Percentiles rank a stretch among this genome's conserved stretches.
phyloP scores from a whole-genome alignment of 2,797 vertebrate species.

The Syndactyla subalaris region DNA sequence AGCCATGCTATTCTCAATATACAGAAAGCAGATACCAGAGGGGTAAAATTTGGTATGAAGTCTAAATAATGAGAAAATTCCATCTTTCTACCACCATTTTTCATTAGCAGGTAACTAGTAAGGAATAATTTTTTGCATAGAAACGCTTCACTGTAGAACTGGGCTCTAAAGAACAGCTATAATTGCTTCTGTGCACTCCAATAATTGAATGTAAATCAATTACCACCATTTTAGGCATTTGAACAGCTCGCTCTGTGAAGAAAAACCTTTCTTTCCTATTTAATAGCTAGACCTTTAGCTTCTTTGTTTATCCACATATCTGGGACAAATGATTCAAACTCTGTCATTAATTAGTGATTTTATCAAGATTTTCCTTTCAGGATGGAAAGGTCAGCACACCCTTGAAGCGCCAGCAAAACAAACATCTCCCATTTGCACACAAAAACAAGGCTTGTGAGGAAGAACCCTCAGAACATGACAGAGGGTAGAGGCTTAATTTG shows the following conservation, averaged over 20 bases:
- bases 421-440: conserved; percentile 3
- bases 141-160: background rate
- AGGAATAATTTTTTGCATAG: conserved; percentile 1
- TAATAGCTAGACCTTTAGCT: conserved; percentile 60
- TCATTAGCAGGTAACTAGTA: background rate
- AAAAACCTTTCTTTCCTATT: conserved; percentile 8
- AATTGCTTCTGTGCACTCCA: conserved; percentile 54
- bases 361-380: conserved; percentile 53
- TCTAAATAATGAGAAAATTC: conserved; percentile 19
- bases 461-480: background rate
- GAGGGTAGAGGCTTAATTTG: background rate
- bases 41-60: background rate
- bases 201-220: conserved; percentile 52
- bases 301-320: conserved; percentile 52
- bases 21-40: background rate
- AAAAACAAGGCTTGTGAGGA: background rate
- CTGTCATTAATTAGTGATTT: conserved; percentile 61
- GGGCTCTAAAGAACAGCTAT: background rate
- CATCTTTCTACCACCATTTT: background rate
- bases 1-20: background rate
- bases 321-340: conserved; percentile 45
- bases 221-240: conserved; percentile 16
- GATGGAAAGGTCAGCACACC: conserved; percentile 58
- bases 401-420: conserved; percentile 31
- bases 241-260: background rate